phyloP scores from a whole-genome alignment of 2,888 invertebrate species.

The Oscheius sp. region DNA sequence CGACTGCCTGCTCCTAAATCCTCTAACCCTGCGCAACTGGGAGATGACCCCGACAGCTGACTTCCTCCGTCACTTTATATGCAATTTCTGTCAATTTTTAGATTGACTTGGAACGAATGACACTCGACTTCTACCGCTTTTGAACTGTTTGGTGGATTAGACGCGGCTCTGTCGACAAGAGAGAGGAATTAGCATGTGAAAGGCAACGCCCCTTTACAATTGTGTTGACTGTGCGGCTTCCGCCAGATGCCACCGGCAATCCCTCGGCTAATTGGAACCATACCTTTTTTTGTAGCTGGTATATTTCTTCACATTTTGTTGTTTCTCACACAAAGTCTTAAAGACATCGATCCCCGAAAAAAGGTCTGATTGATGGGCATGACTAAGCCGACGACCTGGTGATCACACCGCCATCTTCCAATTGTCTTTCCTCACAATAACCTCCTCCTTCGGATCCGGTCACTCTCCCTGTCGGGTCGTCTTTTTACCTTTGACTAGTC shows the following conservation, averaged over 20 bases:
- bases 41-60: constrained; percentile 13
- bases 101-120: constrained; percentile 8
- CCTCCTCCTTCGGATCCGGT: constrained; percentile 25
- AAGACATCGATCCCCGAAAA: too few relatives aligned
- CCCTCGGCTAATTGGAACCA: constrained; percentile 13
- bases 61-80: constrained; percentile 22
- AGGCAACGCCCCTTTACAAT: constrained; percentile 31
- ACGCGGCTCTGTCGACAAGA: constrained; percentile 38
- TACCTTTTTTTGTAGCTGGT: neutral
- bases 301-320: neutral
- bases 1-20: constrained; percentile 12
- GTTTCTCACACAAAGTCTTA: neutral
- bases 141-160: constrained; percentile 49
- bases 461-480: constrained; percentile 11
- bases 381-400: constrained; percentile 13
- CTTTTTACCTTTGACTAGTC: constrained; percentile 1
- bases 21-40: neutral
- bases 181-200: constrained; percentile 40
- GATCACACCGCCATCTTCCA: too few relatives aligned
- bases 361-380: constrained; percentile 16
- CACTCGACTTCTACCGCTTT: neutral
- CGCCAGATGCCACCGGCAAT: constrained; percentile 25
- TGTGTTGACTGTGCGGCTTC: constrained; percentile 35
- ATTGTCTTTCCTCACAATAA: constrained; percentile 2
- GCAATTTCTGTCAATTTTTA: constrained; percentile 26